These are phyloP conservation scores for Tyrannus savana DNA, from an alignment of 2,113 vertebrate species.

Conservation along the genomic window DNA sequence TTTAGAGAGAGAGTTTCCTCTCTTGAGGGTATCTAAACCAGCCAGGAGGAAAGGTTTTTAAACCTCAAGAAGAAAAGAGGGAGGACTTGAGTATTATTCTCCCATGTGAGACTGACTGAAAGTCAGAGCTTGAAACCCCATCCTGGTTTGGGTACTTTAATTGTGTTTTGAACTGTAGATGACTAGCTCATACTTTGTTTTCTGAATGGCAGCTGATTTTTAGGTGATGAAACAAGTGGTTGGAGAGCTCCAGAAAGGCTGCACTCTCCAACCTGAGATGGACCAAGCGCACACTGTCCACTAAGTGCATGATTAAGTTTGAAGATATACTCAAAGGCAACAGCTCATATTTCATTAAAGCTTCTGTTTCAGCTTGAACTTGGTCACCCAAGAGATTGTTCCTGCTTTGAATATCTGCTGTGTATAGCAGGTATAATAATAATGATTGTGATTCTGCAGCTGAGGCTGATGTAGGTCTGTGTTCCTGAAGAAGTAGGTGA, in stretches of 20 bases:
- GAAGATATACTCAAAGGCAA: neutral
- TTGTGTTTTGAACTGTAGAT: neutral
- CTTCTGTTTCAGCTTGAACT: neutral
- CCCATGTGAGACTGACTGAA: accelerated
- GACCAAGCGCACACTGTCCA: neutral
- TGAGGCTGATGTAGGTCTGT: neutral
- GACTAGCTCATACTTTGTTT: neutral
- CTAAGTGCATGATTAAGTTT: neutral
- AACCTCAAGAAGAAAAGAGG: neutral
- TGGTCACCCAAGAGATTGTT: neutral
- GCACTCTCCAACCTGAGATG: neutral
- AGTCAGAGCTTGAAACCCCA: neutral
- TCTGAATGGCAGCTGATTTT: neutral
- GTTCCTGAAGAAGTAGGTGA: neutral
- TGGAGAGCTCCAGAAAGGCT: neutral
- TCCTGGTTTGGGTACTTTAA: neutral
- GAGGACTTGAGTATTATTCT: neutral
- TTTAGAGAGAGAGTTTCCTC: neutral
- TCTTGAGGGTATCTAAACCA: neutral
- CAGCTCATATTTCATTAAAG: neutral
- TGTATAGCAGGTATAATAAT: neutral
- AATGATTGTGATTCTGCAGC: neutral
- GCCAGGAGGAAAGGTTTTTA: neutral
- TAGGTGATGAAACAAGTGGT: neutral
- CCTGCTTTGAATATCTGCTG: neutral